Evolutionary conservation across 2,113 vertebrate genomes (phyloP), one percentile per base, ranked within the genome.

Genomic region (Pao palembangensis): DNA sequence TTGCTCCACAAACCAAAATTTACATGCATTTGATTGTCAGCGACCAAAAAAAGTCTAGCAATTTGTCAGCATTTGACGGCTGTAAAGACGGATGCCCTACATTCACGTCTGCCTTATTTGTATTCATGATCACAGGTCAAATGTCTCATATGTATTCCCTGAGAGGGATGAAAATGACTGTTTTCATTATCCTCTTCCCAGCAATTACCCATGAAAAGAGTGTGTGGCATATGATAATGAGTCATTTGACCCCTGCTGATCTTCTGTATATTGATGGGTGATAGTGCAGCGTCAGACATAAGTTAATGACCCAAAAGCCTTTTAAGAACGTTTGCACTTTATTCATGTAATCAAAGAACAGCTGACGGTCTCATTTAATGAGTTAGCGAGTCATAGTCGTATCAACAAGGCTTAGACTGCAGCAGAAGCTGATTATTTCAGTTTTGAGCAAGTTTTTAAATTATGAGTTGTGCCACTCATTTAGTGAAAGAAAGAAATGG

Each of bases 261-360:
- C 67, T 58, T 61, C 55, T 69, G 52, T 62, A 70, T 59, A 51
- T 58, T 47, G 66, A 69, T 76, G 69, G 76, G 69, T 58, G 78
- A 76, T 83, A 59, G 66, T 62, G 73, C 55, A 12, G 63, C 42
- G 58, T 73, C 58, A 69, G 51, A 59, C 65, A 56, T 49, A 63
- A 73, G 71, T 72, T 85, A 83, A 85, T 81, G 76, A 71, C 71
- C 69, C 73, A 46, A 74, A 87, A 64, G 78, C 69, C 57, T 80
- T 73, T 71, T 69, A 62, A 61, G 66, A 78, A 78, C 42, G 20
- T 69, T 51, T 56, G 31, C 61, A 57, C 61, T 81, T 75, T 75
- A 84, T 78, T 81, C 78, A 75, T 79, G 85, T 76, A 61, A 84
- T 87, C 73, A 81, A 76, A 78, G 79, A 58, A 60, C 75, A 75